These are phyloP conservation scores for Oppia nitens DNA, from an alignment of 1,140 invertebrate genomes.

Conservation along the genomic window DNA sequence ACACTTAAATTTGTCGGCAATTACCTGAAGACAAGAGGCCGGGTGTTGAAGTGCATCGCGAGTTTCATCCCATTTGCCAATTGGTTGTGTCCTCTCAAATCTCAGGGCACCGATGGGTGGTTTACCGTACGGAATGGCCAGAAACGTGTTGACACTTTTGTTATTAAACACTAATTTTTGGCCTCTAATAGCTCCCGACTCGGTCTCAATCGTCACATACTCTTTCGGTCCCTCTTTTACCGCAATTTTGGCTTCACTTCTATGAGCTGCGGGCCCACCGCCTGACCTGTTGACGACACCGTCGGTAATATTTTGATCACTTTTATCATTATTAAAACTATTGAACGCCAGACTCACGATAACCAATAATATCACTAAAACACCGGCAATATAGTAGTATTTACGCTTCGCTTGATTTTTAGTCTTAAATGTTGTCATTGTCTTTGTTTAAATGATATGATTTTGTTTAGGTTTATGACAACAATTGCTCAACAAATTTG, in stretches of 20 bases:
- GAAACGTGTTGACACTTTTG: slow-evolving; percentile 1
- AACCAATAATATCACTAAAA: background rate
- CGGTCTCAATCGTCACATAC: background rate
- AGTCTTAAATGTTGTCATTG: background rate
- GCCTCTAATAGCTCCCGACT: background rate
- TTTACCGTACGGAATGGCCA: slow-evolving; percentile 55
- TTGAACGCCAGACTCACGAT: background rate
- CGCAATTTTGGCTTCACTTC: background rate
- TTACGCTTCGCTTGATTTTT: background rate
- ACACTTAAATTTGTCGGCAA: too few species aligned
- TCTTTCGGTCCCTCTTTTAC: background rate
- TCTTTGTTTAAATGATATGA: background rate
- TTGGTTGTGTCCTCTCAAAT: slow-evolving; percentile 82
- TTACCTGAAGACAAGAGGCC: slow-evolving; percentile 29
- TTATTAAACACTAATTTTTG: background rate
- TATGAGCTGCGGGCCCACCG: too few species aligned
- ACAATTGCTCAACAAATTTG: too few species aligned
- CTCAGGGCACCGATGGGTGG: slow-evolving; percentile 73
- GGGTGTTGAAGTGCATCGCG: slow-evolving; percentile 32
- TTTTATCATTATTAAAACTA: background rate
- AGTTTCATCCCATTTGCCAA: slow-evolving; percentile 58
- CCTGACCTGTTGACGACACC: too few species aligned
- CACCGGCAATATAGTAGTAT: background rate
- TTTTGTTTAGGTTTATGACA: too few species aligned
- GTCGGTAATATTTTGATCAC: background rate